phyloP scores from a whole-genome alignment of 2,888 invertebrate genomes.

The Chaitophorus viminalis region DNA sequence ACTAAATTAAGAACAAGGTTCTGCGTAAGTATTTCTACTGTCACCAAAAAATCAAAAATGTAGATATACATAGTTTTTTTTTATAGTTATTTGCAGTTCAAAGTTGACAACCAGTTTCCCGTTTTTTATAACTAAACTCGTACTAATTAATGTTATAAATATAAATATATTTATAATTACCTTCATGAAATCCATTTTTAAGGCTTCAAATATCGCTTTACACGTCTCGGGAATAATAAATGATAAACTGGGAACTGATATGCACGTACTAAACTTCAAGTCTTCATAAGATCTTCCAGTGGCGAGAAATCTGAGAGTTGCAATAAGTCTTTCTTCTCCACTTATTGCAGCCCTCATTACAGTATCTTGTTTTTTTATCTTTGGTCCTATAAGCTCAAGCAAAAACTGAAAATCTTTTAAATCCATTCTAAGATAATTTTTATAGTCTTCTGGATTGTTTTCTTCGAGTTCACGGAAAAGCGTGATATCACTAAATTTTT shows the following conservation, averaged over 20 bases:
- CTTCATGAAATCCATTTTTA: not conserved
- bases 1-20: too few species aligned
- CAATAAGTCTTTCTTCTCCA: constrained; percentile 4
- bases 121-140: too few species aligned
- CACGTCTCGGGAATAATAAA: not conserved
- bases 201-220: not conserved
- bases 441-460: not conserved
- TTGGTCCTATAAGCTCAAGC: not conserved
- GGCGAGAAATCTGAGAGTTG: not conserved
- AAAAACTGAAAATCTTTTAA: not conserved
- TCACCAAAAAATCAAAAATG: too few species aligned
- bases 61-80: too few species aligned
- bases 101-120: too few species aligned
- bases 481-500: not conserved
- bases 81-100: too few species aligned
- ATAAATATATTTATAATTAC: not conserved
- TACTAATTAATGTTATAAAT: too few species aligned
- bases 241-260: constrained; percentile 2
- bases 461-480: not conserved
- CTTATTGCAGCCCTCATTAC: constrained; percentile 2
- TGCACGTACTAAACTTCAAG: not conserved
- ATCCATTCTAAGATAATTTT: constrained; percentile 1
- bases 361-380: not conserved
- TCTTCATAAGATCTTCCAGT: constrained; percentile 9
- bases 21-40: too few species aligned